These are phyloP conservation scores for Odontophorus gujanensis DNA, from an alignment of 2,113 vertebrate genomes.

Conservation along the genomic window DNA sequence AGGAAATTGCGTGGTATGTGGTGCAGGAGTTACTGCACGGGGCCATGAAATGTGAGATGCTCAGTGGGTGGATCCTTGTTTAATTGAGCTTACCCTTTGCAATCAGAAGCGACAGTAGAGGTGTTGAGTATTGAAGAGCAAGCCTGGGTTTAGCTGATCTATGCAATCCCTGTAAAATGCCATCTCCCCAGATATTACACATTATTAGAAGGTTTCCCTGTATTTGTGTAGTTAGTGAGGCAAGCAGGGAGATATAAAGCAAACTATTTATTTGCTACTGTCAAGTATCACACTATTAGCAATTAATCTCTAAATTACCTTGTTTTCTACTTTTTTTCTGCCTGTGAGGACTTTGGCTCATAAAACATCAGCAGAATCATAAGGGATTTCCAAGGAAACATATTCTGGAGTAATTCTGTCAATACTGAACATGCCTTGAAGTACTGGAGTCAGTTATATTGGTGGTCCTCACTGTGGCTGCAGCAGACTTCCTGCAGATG, in stretches of 20 bases:
- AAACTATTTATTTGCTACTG: conserved; percentile 35
- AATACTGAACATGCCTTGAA: background rate
- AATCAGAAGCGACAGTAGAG: background rate
- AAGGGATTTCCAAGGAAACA: background rate
- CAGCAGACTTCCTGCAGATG: background rate
- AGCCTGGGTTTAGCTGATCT: background rate
- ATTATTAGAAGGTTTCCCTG: conserved; percentile 9
- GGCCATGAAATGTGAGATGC: background rate
- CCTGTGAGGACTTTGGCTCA: background rate
- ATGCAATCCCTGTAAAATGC: background rate
- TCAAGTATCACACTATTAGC: background rate
- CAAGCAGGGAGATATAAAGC: conserved; percentile 21
- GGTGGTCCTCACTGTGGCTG: background rate
- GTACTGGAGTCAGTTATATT: background rate
- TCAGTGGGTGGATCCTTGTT: background rate
- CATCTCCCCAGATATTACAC: conserved; percentile 4
- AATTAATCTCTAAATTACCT: conserved; percentile 45
- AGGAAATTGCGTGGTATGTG: fast-evolving
- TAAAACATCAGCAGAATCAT: background rate
- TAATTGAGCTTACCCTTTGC: background rate
- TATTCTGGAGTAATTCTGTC: background rate
- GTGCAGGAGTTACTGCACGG: background rate
- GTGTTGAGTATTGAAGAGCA: background rate
- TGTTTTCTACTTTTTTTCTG: background rate
- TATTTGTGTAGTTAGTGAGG: conserved; percentile 30